Evolutionary conservation across 92 coral and sea anemone genomes (phyloP).

Genomic region (Umimayanthus kanabou): DNA sequence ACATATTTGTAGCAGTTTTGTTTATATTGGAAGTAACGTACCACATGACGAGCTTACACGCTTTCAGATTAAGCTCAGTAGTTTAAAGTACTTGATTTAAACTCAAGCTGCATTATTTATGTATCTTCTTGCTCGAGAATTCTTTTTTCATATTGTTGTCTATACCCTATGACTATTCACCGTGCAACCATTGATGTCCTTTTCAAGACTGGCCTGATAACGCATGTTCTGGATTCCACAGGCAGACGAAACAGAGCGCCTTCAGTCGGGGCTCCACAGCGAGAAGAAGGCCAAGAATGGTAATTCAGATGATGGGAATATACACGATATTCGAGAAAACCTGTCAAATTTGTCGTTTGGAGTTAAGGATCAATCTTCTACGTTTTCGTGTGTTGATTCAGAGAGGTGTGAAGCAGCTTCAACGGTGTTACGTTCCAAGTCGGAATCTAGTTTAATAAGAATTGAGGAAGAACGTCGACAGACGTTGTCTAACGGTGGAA

Average conservation of each 20-base stretch:
- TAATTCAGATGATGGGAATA: not conserved
- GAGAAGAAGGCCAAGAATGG: not conserved
- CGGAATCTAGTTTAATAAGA: not conserved
- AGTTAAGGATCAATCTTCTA: not conserved
- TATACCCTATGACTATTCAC: not conserved
- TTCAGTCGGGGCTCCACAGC: not conserved
- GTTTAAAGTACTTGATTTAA: no score
- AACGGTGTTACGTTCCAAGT: not conserved
- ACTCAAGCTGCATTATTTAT: not conserved
- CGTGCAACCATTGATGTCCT: not conserved
- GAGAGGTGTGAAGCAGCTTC: not conserved
- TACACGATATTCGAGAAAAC: not conserved
- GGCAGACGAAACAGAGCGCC: not conserved
- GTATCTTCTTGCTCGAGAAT: not conserved
- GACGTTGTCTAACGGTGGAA: not conserved
- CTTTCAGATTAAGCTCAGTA: not conserved
- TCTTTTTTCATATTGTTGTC: not conserved
- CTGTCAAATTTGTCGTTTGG: conserved; percentile 2
- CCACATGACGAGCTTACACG: not conserved
- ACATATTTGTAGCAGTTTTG: not conserved
- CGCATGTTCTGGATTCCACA: not conserved
- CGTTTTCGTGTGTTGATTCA: not conserved
- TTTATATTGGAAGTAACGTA: no score
- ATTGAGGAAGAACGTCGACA: not conserved
- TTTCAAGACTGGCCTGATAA: not conserved